phyloP scores from a whole-genome alignment of 2,888 invertebrate genomes.

The Agrotis segetum region DNA sequence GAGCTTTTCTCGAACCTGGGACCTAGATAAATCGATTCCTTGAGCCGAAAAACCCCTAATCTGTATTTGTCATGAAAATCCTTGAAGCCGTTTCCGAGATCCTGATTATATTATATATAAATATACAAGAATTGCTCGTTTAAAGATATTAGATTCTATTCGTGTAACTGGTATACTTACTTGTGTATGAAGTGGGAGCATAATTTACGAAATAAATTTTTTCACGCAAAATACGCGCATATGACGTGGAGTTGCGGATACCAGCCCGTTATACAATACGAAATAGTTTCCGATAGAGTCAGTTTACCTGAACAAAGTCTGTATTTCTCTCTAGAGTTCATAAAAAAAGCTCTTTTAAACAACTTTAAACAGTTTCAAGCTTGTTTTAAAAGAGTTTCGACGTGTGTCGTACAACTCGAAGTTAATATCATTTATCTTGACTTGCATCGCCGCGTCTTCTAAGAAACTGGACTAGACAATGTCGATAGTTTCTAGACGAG shows the following conservation, averaged over 20 bases:
- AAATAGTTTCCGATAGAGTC: neutral
- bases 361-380: neutral
- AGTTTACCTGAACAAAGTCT: neutral
- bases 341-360: neutral
- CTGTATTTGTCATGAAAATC: no score
- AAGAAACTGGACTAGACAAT: neutral
- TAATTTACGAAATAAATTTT: no score
- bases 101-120: no score
- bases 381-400: neutral
- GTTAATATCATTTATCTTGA: conserved; percentile 28
- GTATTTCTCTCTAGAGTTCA: neutral
- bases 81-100: no score
- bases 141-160: no score
- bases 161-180: neutral
- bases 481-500: neutral
- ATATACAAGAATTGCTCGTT: no score
- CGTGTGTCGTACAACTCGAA: conserved; percentile 14
- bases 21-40: no score
- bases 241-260: no score
- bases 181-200: neutral
- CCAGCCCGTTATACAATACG: no score
- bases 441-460: neutral
- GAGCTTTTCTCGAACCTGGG: no score
- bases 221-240: no score
- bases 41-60: no score